Evolutionary conservation across 1,140 invertebrate genomes (phyloP).

Genomic region (Wasmannia auropunctata): DNA sequence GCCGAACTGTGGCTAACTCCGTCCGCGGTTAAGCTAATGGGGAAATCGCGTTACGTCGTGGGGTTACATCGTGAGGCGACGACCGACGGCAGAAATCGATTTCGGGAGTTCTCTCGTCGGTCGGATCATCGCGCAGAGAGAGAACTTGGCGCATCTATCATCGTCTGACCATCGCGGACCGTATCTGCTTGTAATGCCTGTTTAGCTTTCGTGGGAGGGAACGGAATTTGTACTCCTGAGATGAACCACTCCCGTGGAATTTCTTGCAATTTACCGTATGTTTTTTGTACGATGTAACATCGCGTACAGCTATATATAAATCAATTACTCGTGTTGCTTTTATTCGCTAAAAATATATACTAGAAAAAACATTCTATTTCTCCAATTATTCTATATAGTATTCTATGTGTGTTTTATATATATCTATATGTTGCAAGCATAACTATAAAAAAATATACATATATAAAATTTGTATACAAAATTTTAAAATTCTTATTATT

Average conservation of each 20-base stretch:
- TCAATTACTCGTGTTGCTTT: not conserved
- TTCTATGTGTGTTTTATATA: too few species aligned
- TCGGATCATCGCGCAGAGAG: not conserved
- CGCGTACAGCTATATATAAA: not conserved
- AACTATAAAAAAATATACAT: not conserved
- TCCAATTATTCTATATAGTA: not conserved
- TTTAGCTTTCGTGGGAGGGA: not conserved
- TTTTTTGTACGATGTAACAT: not conserved
- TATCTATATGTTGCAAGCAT: not conserved
- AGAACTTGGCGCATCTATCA: slow-evolving; percentile 13
- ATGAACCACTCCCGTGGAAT: not conserved
- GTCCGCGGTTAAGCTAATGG: slow-evolving; percentile 43
- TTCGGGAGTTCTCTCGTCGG: not conserved
- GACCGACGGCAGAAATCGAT: slow-evolving; percentile 24
- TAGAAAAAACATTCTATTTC: not conserved
- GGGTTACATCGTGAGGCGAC: not conserved
- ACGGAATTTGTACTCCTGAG: slow-evolving; percentile 14
- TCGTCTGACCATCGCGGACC: not conserved
- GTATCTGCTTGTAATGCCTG: slow-evolving; percentile 27
- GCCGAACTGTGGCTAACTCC: slow-evolving; percentile 5
- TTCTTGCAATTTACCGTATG: not conserved
- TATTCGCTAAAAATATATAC: not conserved
- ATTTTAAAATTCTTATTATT: not conserved
- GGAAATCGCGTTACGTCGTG: slow-evolving; percentile 50
- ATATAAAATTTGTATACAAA: too few species aligned